Evolutionary conservation across 23 tunicate genomes (phyloP), one percentile per base, ranked within the genome.

Genomic region (Aplidium turbinatum): DNA sequence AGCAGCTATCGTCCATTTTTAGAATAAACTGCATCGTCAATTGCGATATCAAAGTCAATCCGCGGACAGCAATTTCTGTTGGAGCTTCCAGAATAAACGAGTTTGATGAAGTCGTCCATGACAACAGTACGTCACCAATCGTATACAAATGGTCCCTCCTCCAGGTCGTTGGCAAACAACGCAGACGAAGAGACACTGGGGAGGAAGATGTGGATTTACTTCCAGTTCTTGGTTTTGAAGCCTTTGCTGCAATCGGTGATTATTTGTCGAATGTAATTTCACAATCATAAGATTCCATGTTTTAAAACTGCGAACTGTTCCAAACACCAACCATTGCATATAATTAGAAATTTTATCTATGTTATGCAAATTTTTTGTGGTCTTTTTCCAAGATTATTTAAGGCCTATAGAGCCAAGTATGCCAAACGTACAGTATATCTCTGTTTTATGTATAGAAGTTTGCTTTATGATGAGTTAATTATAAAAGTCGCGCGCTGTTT

Each of bases 21-120:
- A 86, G 93, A 47, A 78, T 86, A n/a, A 47, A 47, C 18, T 86
- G 93, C 56, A 3, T 33, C 1, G 33, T 60, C 34, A 86, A 86
- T 47, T 86, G 93, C 78, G 71, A 72, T 24, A 35, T 71, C 20
- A 71, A 83, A 63, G 54, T 79, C 11, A 86, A 86, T 48, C 66
- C 82, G 33, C 70, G 74, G 5, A 72, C 57, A 9, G 35, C 74
- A 0, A 53, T 86, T 9, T 57, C 83, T 1, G 22, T 78, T 38
- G 38, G 47, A 7, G 91, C 70, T 23, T 6, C 13, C 9, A 53
- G 52, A 28, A 22, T 48, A 29, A 29, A 63, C 28, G 55, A 21
- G 24, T 7, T 9, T 31, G 56, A 47, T 2, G 54, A 47, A 4
- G 58, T 46, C 27, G 35, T 47, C n/a, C 26, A 1, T 4, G 47